A percentile compares a stretch with the other conserved stretches of the same genome.
These are phyloP conservation scores for Pangasius macronema DNA, from an alignment of 2,797 vertebrate species.

Conservation along the genomic window DNA sequence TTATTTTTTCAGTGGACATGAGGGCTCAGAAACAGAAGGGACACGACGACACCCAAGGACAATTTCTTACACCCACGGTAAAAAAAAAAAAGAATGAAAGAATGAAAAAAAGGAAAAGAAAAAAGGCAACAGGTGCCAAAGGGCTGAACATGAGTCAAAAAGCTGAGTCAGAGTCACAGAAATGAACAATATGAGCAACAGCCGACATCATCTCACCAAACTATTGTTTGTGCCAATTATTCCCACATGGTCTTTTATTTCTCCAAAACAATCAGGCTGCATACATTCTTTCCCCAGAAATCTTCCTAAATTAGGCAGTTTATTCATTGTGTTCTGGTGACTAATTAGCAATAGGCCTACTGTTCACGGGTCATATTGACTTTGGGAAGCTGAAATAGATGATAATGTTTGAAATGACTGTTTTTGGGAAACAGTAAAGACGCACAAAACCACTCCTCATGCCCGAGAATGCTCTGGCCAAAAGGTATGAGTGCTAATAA, in stretches of 20 bases:
- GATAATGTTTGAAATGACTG: not conserved
- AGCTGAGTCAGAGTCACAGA: conserved; percentile 17
- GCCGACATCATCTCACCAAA: not conserved
- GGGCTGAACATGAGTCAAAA: conserved; percentile 23
- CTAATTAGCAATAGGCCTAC: not conserved
- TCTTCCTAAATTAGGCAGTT: not conserved
- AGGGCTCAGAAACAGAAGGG: conserved; percentile 53
- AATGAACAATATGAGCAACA: conserved; percentile 18
- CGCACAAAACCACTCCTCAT: not conserved
- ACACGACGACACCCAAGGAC: conserved; percentile 22
- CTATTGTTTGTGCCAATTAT: conserved; percentile 9
- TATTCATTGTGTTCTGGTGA: not conserved
- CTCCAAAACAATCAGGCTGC: not conserved
- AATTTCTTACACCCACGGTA: conserved; percentile 68
- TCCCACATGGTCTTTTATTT: not conserved
- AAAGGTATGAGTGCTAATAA: not conserved
- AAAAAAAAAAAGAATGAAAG: not conserved
- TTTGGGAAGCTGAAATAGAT: not conserved
- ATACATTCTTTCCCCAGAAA: not conserved
- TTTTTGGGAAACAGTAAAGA: not conserved
- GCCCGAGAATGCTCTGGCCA: not conserved
- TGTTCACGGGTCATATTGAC: not conserved
- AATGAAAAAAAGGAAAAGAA: not conserved
- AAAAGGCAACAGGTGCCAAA: conserved; percentile 10
- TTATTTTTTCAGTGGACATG: conserved; percentile 41